Evolutionary conservation across 2,797 vertebrate species (phyloP), one percentile per base, ranked within the genome.

Genomic region (Muscicapa comitata): DNA sequence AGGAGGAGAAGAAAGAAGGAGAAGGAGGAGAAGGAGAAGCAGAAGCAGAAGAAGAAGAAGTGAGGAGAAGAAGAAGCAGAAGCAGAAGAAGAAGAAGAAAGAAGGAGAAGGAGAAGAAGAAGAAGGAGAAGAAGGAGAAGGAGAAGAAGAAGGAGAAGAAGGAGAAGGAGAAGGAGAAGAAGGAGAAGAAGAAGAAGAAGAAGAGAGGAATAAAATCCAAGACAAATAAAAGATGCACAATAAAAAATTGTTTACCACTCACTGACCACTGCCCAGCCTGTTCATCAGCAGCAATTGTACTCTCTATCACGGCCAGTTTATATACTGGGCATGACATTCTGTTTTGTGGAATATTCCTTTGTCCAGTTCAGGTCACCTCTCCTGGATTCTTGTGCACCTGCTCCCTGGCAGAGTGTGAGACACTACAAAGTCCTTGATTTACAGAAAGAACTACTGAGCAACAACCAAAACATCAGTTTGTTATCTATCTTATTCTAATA

Each of bases 51-150:
- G 16, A 14, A 38, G 38, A 38, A 38, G 38, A 14, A 15, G 38
- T 3, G 4, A 29, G 3, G 3, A 28, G 4, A 5, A 16, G 35
- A 9, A 37, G 11, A 17, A 37, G 35, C 9, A 35, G 11, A 5
- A 45, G 21, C 6, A 5, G 3, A 11, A 13, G 6, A 21, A 17
- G 10, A 19, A 19, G 13, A 4, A 29, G 38, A 3, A 13, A n/a
- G 10, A 2, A 29, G 18, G 9, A 21, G 33, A 3, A 14, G 19
- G 5, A 43, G 13, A 3, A 59, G 17, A 10, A 59, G 16, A 1
- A 50, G 10, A 2, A n/a, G 29, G 2, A 16, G 13, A 2, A 12
- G 19, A 11, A 42, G 38, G 11, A 31, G 9, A 8, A 40, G 3
- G 11, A 48, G 5, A 63, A 23, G 1, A 5, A 65, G 24, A 6